Evolutionary conservation across 2,888 invertebrate species (phyloP), one percentile per base, ranked within the genome.

Genomic region (Drosophila atripex): DNA sequence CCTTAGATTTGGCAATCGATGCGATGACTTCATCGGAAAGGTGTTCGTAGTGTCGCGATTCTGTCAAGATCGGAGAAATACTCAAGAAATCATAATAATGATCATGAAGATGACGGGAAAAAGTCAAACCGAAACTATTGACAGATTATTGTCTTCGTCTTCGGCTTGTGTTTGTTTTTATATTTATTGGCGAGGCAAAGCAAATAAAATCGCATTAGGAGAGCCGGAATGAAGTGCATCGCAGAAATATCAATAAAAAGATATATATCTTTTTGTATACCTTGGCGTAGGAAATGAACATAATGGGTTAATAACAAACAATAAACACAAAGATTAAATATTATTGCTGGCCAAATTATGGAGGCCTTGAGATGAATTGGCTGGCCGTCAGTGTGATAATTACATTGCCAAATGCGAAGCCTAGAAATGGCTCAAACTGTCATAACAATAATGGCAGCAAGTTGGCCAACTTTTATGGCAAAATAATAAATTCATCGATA

Each of bases 161-260:
- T 23, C 21, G 2, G 32, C 11, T 28, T 50, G 23, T 59, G 46
- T 74, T 73, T 54, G 18, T 49, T 60, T 47, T 38, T 58, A 30
- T 68, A 61, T 77, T 77, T 79, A 71, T 65, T 53, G 64, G 72
- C 76, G 72, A 52, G 63, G 72, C 78, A 66, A 72, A 32, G 68
- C 68, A 84, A 79, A 79, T 71, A 78, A 84, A 76, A 80, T 72
- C 76, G 65, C 68, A 76, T 79, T 78, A 78, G 76, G 71, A 49
- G 53, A 43, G 72, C 69, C 30, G 51, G 32, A 56, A 46, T 30
- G 18, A 25, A 53, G 43, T 45, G 58, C 52, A 32, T 25, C 11
- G 32, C 32, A 52, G 41, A 50, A 66, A 60, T 39, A 76, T 56
- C 63, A 71, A 72, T 72, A 59, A 61, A 61, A 11, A 35, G 18